phyloP scores from a whole-genome alignment of 1,140 invertebrate species.

The Sitophilus oryzae region DNA sequence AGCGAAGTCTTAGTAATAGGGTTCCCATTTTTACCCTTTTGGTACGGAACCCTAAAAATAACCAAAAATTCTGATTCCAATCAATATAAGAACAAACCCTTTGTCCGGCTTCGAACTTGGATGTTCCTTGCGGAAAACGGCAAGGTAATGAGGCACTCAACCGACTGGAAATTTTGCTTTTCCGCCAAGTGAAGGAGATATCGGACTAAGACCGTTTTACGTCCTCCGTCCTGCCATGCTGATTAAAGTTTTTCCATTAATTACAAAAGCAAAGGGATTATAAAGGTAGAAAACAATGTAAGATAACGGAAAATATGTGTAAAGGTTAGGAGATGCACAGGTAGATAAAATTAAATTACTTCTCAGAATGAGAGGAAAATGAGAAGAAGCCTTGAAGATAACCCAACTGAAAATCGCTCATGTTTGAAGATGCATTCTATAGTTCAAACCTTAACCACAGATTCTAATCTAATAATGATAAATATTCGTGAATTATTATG shows the following conservation, averaged over 20 bases:
- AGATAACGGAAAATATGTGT: neutral
- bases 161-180: constrained; percentile 20
- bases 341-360: neutral
- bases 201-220: constrained; percentile 24
- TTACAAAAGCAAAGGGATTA: constrained; percentile 15
- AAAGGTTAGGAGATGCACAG: neutral
- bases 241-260: constrained; percentile 25
- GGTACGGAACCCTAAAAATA: no score
- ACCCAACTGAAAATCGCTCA: neutral
- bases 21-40: no score
- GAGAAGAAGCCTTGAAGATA: no score
- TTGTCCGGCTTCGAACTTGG: constrained; percentile 12
- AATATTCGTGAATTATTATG: no score
- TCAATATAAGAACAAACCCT: no score
- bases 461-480: no score
- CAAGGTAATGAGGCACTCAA: constrained; percentile 23
- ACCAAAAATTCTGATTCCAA: no score
- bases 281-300: constrained; percentile 7
- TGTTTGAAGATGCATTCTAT: neutral
- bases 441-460: no score
- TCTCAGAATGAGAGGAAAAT: no score
- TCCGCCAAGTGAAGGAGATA: constrained; percentile 20
- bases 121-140: constrained; percentile 4
- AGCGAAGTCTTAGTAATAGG: no score
- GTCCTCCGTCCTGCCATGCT: constrained; percentile 3